These are phyloP conservation scores for Sinocyclocheilus anophthalmus DNA, from an alignment of 2,113 vertebrate genomes.

Conservation along the genomic window DNA sequence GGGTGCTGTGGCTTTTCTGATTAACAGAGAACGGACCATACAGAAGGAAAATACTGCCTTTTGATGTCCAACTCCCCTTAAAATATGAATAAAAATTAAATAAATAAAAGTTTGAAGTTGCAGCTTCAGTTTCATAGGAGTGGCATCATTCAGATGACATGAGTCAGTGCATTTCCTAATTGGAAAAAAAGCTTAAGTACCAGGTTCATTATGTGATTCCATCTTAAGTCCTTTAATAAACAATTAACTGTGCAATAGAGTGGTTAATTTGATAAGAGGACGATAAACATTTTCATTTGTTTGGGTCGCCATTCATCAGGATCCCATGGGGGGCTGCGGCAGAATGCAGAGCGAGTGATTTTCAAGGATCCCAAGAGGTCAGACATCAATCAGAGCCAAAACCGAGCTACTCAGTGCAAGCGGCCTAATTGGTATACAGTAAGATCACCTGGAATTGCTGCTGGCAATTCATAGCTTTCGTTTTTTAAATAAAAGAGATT, in stretches of 20 bases:
- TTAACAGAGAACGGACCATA: background rate
- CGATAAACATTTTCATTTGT: slow-evolving; percentile 64
- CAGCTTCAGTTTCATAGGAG: slow-evolving; percentile 48
- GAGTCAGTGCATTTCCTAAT: slow-evolving; percentile 62
- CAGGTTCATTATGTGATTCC: slow-evolving; percentile 64
- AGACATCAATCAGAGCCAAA: slow-evolving; percentile 60
- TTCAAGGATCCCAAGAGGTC: slow-evolving; percentile 54
- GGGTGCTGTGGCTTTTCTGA: slow-evolving; percentile 54
- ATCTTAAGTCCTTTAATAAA: slow-evolving; percentile 67
- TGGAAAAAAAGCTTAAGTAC: slow-evolving; percentile 61
- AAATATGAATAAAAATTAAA: background rate
- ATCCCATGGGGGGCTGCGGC: slow-evolving; percentile 40
- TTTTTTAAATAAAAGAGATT: slow-evolving; percentile 52
- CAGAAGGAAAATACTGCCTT: background rate
- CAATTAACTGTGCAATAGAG: slow-evolving; percentile 62
- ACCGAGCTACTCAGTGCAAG: slow-evolving; percentile 33
- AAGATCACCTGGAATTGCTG: slow-evolving; percentile 44
- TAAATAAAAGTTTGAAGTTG: slow-evolving; percentile 9
- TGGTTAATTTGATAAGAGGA: slow-evolving; percentile 63
- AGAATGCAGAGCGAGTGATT: slow-evolving; percentile 48
- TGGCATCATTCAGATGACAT: slow-evolving; percentile 53
- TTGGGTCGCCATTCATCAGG: slow-evolving; percentile 53
- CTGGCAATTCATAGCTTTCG: slow-evolving; percentile 27
- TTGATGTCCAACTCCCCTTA: background rate
- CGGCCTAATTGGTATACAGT: slow-evolving; percentile 56